These are phyloP conservation scores for Heptranchias perlo DNA, from an alignment of 2,113 vertebrate species.

Conservation along the genomic window DNA sequence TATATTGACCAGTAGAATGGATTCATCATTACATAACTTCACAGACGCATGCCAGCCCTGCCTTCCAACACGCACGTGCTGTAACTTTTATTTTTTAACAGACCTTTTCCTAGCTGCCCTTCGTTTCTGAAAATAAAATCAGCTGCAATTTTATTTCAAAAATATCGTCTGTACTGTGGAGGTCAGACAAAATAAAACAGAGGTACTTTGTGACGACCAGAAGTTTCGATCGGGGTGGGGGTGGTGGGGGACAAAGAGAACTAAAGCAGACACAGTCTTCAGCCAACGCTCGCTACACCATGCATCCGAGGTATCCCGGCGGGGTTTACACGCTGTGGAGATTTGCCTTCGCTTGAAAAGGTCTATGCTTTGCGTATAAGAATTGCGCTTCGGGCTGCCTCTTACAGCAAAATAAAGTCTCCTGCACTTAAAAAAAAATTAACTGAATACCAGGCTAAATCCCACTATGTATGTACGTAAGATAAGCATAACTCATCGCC, in stretches of 20 bases:
- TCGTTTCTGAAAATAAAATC: not conserved
- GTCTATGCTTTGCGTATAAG: too few relatives aligned
- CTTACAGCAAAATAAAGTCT: not conserved
- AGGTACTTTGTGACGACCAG: not conserved
- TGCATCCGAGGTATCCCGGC: too few relatives aligned
- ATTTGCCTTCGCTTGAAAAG: not conserved
- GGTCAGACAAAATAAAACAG: not conserved
- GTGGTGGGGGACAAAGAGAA: not conserved
- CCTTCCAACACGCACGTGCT: not conserved
- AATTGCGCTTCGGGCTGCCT: not conserved
- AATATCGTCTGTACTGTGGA: not conserved
- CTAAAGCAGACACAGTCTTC: not conserved
- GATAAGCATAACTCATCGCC: not conserved
- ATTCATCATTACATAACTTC: slow-evolving; percentile 1
- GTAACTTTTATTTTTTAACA: not conserved
- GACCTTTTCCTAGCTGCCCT: not conserved
- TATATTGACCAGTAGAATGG: not conserved
- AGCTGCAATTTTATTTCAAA: not conserved
- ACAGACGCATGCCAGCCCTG: not conserved
- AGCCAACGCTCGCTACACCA: not conserved
- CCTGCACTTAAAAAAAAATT: not conserved
- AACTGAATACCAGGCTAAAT: not conserved
- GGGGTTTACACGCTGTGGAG: not conserved
- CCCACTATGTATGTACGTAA: not conserved
- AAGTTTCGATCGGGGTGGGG: not conserved